phyloP scores from a whole-genome alignment of 2,888 invertebrate genomes.

The Eupeodes luniger region DNA sequence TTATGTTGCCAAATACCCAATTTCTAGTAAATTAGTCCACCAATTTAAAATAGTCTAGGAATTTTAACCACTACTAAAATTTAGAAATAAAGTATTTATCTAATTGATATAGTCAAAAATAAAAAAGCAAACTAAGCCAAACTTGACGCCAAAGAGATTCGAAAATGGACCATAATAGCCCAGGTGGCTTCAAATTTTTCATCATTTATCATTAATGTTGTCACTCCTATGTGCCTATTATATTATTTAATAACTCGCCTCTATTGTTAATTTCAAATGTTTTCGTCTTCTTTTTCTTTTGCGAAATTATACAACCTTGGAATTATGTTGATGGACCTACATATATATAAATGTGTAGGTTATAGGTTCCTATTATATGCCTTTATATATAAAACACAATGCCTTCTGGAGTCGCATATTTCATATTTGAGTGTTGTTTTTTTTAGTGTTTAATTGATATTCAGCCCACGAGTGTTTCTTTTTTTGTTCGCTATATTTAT shows the following conservation, averaged over 20 bases:
- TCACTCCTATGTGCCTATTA: constrained; percentile 15
- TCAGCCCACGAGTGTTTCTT: constrained; percentile 32
- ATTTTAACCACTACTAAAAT: no score
- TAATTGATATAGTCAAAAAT: no score
- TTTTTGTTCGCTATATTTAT: neutral
- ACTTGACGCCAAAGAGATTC: no score
- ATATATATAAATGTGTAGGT: neutral
- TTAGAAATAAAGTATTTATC: no score
- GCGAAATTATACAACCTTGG: constrained; percentile 14
- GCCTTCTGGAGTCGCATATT: constrained; percentile 3
- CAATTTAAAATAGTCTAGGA: no score
- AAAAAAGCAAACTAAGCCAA: no score
- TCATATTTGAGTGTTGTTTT: constrained; percentile 9
- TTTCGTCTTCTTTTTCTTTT: constrained; percentile 13
- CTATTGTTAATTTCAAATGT: constrained; percentile 23
- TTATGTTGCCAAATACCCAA: no score
- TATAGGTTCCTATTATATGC: neutral
- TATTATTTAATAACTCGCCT: neutral
- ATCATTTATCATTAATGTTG: constrained; percentile 29
- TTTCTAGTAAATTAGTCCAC: no score
- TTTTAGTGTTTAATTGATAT: constrained; percentile 23
- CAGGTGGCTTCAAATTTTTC: constrained; percentile 12
- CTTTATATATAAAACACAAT: neutral
- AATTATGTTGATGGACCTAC: constrained; percentile 26
- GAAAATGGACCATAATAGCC: neutral